Percentiles rank a stretch among this genome's conserved stretches.
Conservation (phyloP, 1,140 invertebrate species). For the Mercenaria mercenaria region DNA sequence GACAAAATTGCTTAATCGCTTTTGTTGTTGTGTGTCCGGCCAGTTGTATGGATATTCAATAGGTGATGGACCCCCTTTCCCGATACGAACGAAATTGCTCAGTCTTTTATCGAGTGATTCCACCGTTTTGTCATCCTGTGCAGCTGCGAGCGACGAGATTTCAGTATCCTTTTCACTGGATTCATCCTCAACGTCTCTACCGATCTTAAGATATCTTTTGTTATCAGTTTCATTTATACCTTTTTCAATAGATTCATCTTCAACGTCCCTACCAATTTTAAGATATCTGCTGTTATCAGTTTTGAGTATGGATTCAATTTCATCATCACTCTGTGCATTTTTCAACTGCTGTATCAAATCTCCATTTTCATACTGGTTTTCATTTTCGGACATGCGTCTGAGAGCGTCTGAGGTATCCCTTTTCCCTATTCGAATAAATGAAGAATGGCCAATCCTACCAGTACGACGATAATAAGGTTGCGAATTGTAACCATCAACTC, state of each 20-base stretch:
- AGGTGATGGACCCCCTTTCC: neutral
- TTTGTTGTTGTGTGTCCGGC: neutral
- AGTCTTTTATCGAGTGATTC: neutral
- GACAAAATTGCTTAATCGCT: neutral
- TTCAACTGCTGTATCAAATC: neutral
- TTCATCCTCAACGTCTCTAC: constrained; percentile 24
- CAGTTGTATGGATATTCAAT: no score
- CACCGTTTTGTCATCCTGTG: neutral
- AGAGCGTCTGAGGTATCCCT: constrained; percentile 60
- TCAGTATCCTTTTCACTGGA: neutral
- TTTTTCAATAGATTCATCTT: neutral
- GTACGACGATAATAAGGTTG: constrained; percentile 47
- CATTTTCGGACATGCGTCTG: neutral
- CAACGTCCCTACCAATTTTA: constrained; percentile 21
- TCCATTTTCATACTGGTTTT: neutral
- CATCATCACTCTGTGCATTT: neutral
- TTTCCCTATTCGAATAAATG: constrained; percentile 61
- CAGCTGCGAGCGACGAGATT: neutral
- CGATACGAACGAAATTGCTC: constrained; percentile 47
- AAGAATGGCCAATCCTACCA: constrained; percentile 59
- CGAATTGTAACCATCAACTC: neutral
- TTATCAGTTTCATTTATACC: neutral
- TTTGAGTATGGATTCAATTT: neutral
- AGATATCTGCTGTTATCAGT: constrained; percentile 15
- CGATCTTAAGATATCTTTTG: constrained; percentile 9